Conservation (phyloP, 64 coral and sea anemone genomes). For the Hydrozoanthus tunicans region DNA sequence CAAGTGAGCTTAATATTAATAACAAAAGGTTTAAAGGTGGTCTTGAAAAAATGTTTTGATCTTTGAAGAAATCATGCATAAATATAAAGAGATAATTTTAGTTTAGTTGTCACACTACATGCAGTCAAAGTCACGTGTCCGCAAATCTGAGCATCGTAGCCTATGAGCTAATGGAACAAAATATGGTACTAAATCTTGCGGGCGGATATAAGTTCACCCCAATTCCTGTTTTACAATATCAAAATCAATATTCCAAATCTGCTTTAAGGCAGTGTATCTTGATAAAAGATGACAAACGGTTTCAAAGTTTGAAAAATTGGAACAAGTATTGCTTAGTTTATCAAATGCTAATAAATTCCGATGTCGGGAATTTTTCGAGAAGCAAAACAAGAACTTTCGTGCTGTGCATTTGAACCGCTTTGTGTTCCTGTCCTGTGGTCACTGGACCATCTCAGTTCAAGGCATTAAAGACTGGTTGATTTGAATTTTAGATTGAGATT, state of each 20-base stretch:
- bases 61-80: constrained; percentile 26
- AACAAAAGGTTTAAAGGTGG: background rate
- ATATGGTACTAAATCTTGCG: background rate
- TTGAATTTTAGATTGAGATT: too few relatives aligned
- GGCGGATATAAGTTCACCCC: background rate
- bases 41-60: constrained; percentile 26
- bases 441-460: background rate
- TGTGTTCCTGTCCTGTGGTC: background rate
- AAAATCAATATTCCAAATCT: background rate
- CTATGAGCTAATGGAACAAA: background rate
- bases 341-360: background rate
- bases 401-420: background rate
- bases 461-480: too few relatives aligned
- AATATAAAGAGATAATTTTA: constrained; percentile 33
- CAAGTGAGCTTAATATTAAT: constrained; percentile 10
- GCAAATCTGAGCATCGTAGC: background rate
- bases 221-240: background rate
- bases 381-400: constrained; percentile 48
- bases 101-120: background rate
- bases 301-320: background rate
- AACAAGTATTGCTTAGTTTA: background rate
- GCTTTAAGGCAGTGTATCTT: background rate
- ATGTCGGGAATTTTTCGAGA: background rate
- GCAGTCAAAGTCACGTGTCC: background rate
- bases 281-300: background rate